phyloP scores from a whole-genome alignment of 1,140 invertebrate genomes.

The Platorchestia sp. region DNA sequence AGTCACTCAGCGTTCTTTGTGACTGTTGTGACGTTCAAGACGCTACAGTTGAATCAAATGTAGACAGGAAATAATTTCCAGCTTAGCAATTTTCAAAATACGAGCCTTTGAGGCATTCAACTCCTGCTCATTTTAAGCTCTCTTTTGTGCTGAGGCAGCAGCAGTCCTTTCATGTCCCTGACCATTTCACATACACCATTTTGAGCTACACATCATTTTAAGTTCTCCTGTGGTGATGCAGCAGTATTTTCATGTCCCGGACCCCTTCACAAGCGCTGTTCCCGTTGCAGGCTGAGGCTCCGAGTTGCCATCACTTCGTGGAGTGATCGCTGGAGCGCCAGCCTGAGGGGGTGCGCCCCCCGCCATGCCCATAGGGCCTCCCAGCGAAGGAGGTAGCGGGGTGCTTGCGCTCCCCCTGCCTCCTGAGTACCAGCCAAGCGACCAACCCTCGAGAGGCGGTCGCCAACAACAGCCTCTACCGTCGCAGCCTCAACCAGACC shows the following conservation, averaged over 20 bases:
- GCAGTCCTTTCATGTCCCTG: too few relatives aligned
- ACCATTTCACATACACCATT: too few relatives aligned
- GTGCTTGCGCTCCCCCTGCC: constrained; percentile 18
- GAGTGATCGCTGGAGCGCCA: constrained; percentile 36
- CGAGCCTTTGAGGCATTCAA: background rate
- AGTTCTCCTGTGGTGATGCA: background rate
- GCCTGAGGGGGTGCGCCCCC: background rate
- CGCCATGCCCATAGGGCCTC: constrained; percentile 26
- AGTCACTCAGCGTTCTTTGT: background rate
- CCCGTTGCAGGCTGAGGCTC: constrained; percentile 12
- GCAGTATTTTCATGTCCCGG: background rate
- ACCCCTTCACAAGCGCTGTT: background rate
- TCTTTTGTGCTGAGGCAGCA: too few relatives aligned
- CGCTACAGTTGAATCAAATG: background rate
- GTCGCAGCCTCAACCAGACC: background rate
- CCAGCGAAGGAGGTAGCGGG: constrained; percentile 47
- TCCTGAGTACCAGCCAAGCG: background rate
- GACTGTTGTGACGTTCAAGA: too few relatives aligned
- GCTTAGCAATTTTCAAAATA: background rate
- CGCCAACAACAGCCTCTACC: constrained; percentile 22
- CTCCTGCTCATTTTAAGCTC: background rate
- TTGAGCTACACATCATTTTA: too few relatives aligned
- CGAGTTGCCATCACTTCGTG: background rate
- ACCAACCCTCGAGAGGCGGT: background rate
- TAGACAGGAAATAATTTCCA: background rate